Conservation (phyloP, 2,888 invertebrate genomes). For the Apotomis capreana region DNA sequence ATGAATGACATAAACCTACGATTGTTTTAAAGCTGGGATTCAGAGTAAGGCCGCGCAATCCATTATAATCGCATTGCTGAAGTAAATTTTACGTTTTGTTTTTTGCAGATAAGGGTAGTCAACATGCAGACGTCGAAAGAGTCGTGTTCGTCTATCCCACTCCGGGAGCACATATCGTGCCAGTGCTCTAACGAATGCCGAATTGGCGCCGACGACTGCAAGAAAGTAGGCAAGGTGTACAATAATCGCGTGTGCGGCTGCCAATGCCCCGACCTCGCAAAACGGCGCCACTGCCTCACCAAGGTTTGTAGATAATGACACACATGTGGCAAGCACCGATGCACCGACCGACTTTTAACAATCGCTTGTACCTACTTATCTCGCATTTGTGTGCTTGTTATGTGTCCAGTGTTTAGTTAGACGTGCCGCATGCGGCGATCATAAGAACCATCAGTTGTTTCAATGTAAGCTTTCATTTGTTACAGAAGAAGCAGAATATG, state of each 20-base stretch:
- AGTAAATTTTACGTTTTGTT: slow-evolving; percentile 37
- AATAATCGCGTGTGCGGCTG: slow-evolving; percentile 81
- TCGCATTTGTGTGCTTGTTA: slow-evolving; percentile 23
- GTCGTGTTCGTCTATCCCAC: slow-evolving; percentile 65
- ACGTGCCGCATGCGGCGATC: slow-evolving; percentile 3
- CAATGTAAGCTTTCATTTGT: slow-evolving; percentile 61
- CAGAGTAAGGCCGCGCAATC: slow-evolving; percentile 35
- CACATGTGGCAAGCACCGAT: slow-evolving; percentile 57
- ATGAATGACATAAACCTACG: slow-evolving; percentile 57
- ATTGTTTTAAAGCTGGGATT: slow-evolving; percentile 43
- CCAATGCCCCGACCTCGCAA: slow-evolving; percentile 74
- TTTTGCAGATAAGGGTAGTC: slow-evolving; percentile 70
- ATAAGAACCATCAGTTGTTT: slow-evolving; percentile 41
- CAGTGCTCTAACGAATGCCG: slow-evolving; percentile 61
- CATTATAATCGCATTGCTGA: slow-evolving; percentile 26
- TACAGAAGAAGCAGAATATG: slow-evolving; percentile 76
- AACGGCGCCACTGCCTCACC: slow-evolving; percentile 69
- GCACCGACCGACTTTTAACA: slow-evolving; percentile 51
- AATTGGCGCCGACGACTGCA: slow-evolving; percentile 60
- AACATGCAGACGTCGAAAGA: slow-evolving; percentile 71
- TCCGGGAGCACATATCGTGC: slow-evolving; percentile 73
- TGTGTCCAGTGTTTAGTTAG: slow-evolving; percentile 12
- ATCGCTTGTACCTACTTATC: slow-evolving; percentile 52
- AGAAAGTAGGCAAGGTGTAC: slow-evolving; percentile 60
- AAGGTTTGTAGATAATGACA: slow-evolving; percentile 80